Evolutionary conservation across 2,113 vertebrate species (phyloP).

Genomic region (Chionis minor): DNA sequence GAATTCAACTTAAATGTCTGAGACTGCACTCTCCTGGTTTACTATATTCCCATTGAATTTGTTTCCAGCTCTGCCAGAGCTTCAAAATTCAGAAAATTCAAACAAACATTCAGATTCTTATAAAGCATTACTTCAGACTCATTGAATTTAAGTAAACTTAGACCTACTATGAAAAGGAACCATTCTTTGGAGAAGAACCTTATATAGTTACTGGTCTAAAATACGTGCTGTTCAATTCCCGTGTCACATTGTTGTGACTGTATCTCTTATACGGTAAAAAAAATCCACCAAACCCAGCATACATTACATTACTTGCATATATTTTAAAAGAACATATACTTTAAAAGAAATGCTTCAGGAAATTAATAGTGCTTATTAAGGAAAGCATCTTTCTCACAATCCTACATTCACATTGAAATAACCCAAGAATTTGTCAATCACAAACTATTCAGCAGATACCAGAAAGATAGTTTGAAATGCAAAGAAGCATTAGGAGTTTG

Average conservation of each 20-base stretch:
- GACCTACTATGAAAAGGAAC: not conserved
- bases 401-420: constrained; percentile 65
- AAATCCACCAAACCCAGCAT: not conserved
- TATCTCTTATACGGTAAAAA: not conserved
- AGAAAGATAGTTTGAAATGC: constrained; percentile 55
- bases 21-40: not conserved
- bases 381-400: constrained; percentile 41
- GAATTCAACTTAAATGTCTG: not conserved
- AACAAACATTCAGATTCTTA: not conserved
- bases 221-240: not conserved
- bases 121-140: not conserved
- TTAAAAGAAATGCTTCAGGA: not conserved
- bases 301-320: not conserved
- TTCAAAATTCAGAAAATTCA: not conserved
- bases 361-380: constrained; percentile 7
- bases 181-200: not conserved
- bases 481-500: constrained; percentile 24
- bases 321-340: not conserved
- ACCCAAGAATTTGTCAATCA: constrained; percentile 66
- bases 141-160: not conserved
- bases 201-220: not conserved
- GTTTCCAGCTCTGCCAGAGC: not conserved
- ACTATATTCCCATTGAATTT: not conserved
- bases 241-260: not conserved
- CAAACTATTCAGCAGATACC: constrained; percentile 62